Evolutionary conservation across 1,140 invertebrate genomes (phyloP).

Genomic region (Octopus sinensis): DNA sequence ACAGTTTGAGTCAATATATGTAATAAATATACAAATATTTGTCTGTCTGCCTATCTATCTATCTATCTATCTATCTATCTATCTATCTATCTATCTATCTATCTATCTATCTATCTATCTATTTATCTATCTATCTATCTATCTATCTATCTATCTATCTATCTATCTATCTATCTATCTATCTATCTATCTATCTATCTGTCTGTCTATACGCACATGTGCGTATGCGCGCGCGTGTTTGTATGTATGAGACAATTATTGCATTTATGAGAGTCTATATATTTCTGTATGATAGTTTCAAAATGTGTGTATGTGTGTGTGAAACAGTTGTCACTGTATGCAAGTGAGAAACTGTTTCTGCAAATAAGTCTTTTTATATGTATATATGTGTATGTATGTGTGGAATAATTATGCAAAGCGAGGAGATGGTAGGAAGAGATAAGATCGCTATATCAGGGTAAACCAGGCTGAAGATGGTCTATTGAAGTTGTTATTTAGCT

Average conservation of each 20-base stretch:
- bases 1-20: too few relatives aligned
- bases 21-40: background rate
- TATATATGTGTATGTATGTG: too few relatives aligned
- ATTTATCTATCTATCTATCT: background rate
- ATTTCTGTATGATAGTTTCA: background rate
- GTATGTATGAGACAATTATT: background rate
- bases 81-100: background rate
- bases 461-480: too few relatives aligned
- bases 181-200: background rate
- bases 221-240: background rate
- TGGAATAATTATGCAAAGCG: too few relatives aligned
- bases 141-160: background rate
- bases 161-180: background rate
- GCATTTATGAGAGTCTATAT: background rate
- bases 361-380: too few relatives aligned
- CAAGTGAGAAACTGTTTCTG: too few relatives aligned
- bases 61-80: background rate
- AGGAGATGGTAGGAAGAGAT: too few relatives aligned
- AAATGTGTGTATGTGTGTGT: background rate
- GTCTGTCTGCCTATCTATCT: background rate
- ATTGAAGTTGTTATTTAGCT: too few relatives aligned
- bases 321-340: too few relatives aligned
- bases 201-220: background rate
- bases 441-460: too few relatives aligned
- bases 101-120: background rate